These are phyloP conservation scores for Geodia barretti DNA, from an alignment of 37 sponge, comb jelly and placozoan species.

Conservation along the genomic window DNA sequence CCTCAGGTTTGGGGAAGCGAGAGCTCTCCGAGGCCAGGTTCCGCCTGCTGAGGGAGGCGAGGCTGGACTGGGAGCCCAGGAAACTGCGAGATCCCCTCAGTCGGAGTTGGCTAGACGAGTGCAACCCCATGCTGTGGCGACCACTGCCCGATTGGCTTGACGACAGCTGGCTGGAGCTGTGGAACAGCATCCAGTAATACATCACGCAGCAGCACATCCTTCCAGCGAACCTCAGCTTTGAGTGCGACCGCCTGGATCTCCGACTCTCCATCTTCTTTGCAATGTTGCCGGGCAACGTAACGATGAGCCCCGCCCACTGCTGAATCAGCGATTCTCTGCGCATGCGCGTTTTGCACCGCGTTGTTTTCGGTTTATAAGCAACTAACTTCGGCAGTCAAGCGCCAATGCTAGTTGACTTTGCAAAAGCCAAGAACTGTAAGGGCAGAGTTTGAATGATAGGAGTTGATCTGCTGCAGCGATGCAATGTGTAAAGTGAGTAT, in stretches of 20 bases:
- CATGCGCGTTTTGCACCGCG: no score
- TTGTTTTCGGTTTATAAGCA: no score
- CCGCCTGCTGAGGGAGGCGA: conserved; percentile 34
- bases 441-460: no score
- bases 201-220: not conserved
- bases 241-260: not conserved
- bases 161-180: not conserved
- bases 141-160: conserved; percentile 2
- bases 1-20: conserved; percentile 24
- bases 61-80: conserved; percentile 43
- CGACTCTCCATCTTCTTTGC: not conserved
- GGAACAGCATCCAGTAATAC: no score
- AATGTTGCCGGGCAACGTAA: not conserved
- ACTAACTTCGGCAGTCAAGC: no score
- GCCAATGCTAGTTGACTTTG: no score
- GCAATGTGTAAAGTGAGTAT: no score
- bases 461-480: no score
- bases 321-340: no score
- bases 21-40: conserved; percentile 61
- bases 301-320: not conserved
- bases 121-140: not conserved
- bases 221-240: not conserved
- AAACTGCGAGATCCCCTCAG: conserved; percentile 24
- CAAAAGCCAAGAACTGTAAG: no score
- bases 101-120: conserved; percentile 9